A percentile compares a stretch with the other conserved stretches of the same genome.
Evolutionary conservation across 2,113 vertebrate species (phyloP).

Genomic region (Zosterops pallidus): DNA sequence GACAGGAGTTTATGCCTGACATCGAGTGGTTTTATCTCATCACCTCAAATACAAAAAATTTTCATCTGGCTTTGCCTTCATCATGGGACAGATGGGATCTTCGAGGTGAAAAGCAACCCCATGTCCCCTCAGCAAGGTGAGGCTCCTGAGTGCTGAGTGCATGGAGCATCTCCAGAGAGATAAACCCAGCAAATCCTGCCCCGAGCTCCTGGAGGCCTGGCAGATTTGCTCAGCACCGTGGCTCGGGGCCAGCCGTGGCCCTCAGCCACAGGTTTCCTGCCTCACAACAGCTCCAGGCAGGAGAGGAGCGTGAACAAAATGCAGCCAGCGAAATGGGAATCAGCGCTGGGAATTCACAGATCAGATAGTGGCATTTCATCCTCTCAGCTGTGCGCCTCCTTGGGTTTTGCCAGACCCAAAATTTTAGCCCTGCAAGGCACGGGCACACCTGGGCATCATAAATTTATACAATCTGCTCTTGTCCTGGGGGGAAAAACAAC

Average conservation of each 20-base stretch:
- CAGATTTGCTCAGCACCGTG: not conserved
- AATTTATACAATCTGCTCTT: not conserved
- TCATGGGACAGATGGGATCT: not conserved
- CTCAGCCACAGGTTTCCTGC: not conserved
- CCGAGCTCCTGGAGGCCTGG: not conserved
- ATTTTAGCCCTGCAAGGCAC: not conserved
- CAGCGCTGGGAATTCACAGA: not conserved
- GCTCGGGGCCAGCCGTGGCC: not conserved
- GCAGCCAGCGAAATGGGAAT: not conserved
- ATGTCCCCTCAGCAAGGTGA: too few relatives aligned
- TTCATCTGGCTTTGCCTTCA: not conserved
- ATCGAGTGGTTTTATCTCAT: not conserved
- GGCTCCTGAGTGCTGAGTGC: not conserved
- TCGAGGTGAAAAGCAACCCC: not conserved
- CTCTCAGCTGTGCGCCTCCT: not conserved
- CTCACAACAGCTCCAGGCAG: not conserved
- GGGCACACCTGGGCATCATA: not conserved
- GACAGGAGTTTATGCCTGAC: not conserved
- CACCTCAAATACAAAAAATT: not conserved
- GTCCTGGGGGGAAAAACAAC: not conserved
- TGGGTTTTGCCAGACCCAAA: not conserved
- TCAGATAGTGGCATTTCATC: not conserved
- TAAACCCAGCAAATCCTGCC: not conserved
- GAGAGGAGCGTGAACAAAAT: not conserved
- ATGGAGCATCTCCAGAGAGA: not conserved